Evolutionary conservation across 2,888 invertebrate genomes (phyloP), one percentile per base, ranked within the genome.

Genomic region (Argyresthia albistria): DNA sequence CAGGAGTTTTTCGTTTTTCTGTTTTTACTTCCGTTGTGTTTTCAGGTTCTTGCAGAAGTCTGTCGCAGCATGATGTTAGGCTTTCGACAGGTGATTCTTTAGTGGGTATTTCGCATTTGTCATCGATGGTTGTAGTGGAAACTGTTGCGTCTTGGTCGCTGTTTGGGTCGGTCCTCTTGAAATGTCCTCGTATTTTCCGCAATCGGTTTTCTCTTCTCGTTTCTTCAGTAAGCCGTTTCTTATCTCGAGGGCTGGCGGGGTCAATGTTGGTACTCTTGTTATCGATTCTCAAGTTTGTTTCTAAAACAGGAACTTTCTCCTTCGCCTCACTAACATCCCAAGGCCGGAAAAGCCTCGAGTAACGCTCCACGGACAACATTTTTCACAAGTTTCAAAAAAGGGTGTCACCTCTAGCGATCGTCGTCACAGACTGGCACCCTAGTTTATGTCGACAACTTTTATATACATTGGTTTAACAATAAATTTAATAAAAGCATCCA

Each of bases 271-370:
- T 57, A 8, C 43, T 55, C 10, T 53, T 62, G 49, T 60, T 61
- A 56, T 65, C 65, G 65, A 65, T 56, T 9, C 54, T 52, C 14
- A 9, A 11, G 46, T 55, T 61, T 58, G 60, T 56, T 58, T 50
- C 52, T 55, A 53, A 48, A 48, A 58, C 52, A 39, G 37, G 54
- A n/a, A 61, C 56, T 15, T 63, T 61, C 25, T 25, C 25, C 25
- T 25, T 25, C 25, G 25, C 25, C 57, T 74, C 81, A 78, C 80
- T 83, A 57, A 79, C 78, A 69, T 91, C 91, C 91, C 91, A 91
- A 54, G 91, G 91, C 60, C 91, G 87, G 64, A 91, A 91, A 15
- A 91, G 76, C 62, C 90, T 84, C 46, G 90, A 89, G 57, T 78
- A 83, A 64, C 66, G 76, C 54, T 76, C 74, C 50, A 67, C 67